Conservation (phyloP, 1,140 invertebrate genomes). For the Drosophila bipectinata region DNA sequence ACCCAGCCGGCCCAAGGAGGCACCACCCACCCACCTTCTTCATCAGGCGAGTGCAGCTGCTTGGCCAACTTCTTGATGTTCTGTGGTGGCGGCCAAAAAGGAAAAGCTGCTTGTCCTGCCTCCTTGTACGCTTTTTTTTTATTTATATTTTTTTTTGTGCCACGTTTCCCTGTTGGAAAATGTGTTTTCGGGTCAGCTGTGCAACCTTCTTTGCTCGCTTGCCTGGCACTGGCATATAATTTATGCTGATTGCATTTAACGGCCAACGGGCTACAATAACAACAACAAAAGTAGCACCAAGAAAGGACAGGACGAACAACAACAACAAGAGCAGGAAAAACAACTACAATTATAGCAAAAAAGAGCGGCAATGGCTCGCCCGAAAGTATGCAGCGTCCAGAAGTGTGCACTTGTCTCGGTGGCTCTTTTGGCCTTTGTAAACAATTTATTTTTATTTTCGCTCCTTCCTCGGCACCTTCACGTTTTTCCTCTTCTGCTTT, state of each 20-base stretch:
- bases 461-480: slow-evolving; percentile 40
- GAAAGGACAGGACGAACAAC: not conserved
- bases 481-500: slow-evolving; percentile 16
- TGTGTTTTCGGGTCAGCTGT: slow-evolving; percentile 81
- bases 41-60: slow-evolving; percentile 42
- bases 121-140: slow-evolving; percentile 2
- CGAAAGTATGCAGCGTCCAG: slow-evolving; percentile 60
- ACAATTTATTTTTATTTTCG: slow-evolving; percentile 73
- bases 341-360: not conserved
- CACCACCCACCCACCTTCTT: not conserved
- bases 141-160: not conserved
- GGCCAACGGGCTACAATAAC: slow-evolving; percentile 34
- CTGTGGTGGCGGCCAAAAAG: slow-evolving; percentile 69
- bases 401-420: slow-evolving; percentile 69
- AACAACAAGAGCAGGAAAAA: slow-evolving; percentile 3
- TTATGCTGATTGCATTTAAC: slow-evolving; percentile 82
- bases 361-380: slow-evolving; percentile 3
- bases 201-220: slow-evolving; percentile 27
- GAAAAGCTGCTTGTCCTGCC: slow-evolving; percentile 44
- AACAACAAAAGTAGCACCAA: slow-evolving; percentile 7
- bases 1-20: slow-evolving; percentile 1
- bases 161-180: slow-evolving; percentile 55
- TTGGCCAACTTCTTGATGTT: slow-evolving; percentile 67
- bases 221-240: slow-evolving; percentile 63
- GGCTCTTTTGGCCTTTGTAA: slow-evolving; percentile 40